Evolutionary conservation across 2,113 vertebrate genomes (phyloP).

Genomic region (Rhinolophus sinicus): DNA sequence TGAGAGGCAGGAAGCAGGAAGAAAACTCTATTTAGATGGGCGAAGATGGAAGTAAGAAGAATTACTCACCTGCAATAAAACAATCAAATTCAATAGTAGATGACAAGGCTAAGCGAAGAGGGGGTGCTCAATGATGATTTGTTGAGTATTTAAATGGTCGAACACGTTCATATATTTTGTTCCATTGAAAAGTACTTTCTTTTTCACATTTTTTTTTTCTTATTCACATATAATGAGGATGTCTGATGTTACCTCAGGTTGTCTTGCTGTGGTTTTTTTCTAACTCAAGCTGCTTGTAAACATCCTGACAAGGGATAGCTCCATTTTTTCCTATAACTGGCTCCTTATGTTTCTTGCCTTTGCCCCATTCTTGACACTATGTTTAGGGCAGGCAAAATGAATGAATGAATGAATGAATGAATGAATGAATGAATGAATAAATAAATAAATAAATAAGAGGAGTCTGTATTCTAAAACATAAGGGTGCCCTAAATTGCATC

Average conservation of each 20-base stretch:
- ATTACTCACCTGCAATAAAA: not conserved
- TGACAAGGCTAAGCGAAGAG: not conserved
- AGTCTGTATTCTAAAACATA: not conserved
- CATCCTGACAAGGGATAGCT: not conserved
- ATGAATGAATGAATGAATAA: no score
- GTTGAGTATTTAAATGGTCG: not conserved
- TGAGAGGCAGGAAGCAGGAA: not conserved
- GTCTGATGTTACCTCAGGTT: not conserved
- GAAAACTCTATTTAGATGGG: not conserved
- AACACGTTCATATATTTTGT: not conserved
- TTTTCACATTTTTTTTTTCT: not conserved
- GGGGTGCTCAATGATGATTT: not conserved
- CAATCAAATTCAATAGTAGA: not conserved
- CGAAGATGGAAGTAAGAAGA: constrained; percentile 32
- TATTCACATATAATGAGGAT: not conserved
- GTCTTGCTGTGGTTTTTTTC: not conserved
- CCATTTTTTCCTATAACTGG: not conserved
- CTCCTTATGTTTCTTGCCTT: not conserved
- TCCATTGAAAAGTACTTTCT: not conserved
- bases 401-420: not conserved
- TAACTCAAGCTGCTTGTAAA: not conserved
- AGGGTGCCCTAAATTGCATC: not conserved
- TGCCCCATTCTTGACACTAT: not conserved
- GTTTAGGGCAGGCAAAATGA: not conserved
- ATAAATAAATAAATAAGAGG: no score